Conservation (phyloP, 2,113 vertebrate species). For the Tachycineta bicolor region DNA sequence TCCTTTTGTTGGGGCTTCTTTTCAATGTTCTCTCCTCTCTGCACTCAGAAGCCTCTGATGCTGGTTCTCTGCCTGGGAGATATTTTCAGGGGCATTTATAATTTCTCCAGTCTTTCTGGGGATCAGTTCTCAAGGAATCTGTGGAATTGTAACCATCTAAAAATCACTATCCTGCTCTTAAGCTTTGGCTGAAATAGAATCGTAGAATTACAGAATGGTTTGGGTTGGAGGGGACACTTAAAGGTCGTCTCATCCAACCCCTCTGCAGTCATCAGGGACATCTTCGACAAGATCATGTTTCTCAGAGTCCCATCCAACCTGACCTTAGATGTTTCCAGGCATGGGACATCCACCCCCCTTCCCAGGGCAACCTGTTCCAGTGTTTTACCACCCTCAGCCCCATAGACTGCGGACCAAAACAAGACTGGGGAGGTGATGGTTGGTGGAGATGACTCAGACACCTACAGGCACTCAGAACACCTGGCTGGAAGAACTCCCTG, state of each 20-base stretch:
- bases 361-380: background rate
- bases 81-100: background rate
- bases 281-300: background rate
- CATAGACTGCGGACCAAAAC: accelerated
- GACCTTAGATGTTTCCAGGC: background rate
- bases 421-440: background rate
- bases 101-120: background rate
- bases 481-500: background rate
- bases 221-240: background rate
- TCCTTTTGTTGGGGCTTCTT: background rate
- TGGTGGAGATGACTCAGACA: background rate
- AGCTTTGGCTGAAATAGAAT: background rate
- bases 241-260: background rate
- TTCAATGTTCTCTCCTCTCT: background rate
- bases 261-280: background rate
- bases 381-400: background rate
- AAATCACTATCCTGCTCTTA: background rate
- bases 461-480: background rate
- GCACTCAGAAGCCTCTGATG: background rate
- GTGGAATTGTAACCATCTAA: background rate
- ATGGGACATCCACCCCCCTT: background rate
- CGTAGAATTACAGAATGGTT: background rate
- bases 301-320: background rate
- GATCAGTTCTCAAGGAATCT: background rate
- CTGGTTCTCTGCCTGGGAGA: background rate